Percentiles rank a stretch among this genome's conserved stretches.
Evolutionary conservation across 2,888 invertebrate species (phyloP).

Genomic region (Micoletzkya japonica): DNA sequence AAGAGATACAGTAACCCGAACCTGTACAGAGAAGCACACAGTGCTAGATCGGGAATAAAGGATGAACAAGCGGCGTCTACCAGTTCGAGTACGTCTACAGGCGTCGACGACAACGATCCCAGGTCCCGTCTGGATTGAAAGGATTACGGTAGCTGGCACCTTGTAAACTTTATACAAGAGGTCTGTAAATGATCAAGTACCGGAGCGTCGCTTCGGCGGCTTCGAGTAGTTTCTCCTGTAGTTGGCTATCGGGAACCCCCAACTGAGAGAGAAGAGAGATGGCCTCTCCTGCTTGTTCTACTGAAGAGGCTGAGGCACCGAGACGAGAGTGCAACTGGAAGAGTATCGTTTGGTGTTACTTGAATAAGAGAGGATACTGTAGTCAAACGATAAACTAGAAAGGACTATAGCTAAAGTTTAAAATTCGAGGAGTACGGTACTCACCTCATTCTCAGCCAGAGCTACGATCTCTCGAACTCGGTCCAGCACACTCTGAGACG

Average conservation of each 20-base stretch:
- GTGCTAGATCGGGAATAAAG: slow-evolving; percentile 58
- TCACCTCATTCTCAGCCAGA: slow-evolving; percentile 11
- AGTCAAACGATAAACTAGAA: no score
- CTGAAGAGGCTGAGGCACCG: slow-evolving; percentile 32
- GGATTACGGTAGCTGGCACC: not conserved
- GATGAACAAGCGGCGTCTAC: slow-evolving; percentile 56
- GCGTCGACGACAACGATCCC: not conserved
- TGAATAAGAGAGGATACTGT: no score
- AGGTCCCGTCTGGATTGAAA: slow-evolving; percentile 13
- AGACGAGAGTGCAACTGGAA: slow-evolving; percentile 21
- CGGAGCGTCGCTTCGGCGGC: slow-evolving; percentile 31
- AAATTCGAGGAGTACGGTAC: not conserved
- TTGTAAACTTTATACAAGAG: not conserved
- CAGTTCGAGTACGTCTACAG: slow-evolving; percentile 58
- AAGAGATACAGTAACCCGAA: no score
- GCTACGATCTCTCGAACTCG: not conserved
- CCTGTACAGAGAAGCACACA: slow-evolving; percentile 53
- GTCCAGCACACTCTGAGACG: not conserved
- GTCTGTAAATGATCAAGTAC: not conserved
- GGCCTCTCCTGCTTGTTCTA: slow-evolving; percentile 44
- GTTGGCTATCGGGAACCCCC: slow-evolving; percentile 35
- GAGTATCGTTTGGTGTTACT: not conserved
- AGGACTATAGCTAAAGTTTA: not conserved
- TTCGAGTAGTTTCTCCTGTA: slow-evolving; percentile 32
- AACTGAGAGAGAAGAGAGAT: slow-evolving; percentile 38